These are phyloP conservation scores for Platycercus adscitus DNA, from an alignment of 2,113 vertebrate species.

Conservation along the genomic window DNA sequence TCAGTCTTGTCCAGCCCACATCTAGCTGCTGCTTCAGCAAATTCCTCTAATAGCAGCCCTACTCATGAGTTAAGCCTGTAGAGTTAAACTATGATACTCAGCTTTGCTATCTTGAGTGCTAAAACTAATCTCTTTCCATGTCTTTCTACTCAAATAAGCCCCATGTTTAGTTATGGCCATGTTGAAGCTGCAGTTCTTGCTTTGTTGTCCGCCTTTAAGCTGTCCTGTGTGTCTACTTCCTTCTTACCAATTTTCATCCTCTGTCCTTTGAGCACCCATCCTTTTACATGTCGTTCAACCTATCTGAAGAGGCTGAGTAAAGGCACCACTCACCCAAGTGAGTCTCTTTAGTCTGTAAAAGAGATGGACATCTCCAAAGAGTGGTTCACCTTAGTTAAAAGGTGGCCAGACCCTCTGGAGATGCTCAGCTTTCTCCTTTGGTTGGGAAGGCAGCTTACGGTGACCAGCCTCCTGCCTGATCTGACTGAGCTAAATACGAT, in stretches of 20 bases:
- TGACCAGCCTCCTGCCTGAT: background rate
- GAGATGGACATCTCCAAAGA: background rate
- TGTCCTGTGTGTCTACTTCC: background rate
- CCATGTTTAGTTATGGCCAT: accelerated
- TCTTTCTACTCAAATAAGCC: background rate
- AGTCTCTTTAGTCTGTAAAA: background rate
- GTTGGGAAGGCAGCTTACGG: background rate
- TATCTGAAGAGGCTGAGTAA: background rate
- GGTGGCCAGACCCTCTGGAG: background rate
- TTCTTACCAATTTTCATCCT: background rate
- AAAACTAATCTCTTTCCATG: background rate
- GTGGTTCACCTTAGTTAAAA: background rate
- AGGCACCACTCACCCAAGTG: background rate
- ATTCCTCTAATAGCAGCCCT: background rate
- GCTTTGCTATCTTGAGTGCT: background rate
- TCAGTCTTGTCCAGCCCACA: background rate
- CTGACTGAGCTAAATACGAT: background rate
- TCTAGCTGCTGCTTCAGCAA: background rate
- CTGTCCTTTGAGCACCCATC: background rate
- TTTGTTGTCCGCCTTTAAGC: background rate
- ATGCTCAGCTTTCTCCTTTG: background rate
- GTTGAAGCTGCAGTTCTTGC: accelerated
- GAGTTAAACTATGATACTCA: background rate
- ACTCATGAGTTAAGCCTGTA: background rate
- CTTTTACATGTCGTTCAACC: background rate